Evolutionary conservation across 2,888 invertebrate species (phyloP).

Genomic region (Drosophila tanythrix): DNA sequence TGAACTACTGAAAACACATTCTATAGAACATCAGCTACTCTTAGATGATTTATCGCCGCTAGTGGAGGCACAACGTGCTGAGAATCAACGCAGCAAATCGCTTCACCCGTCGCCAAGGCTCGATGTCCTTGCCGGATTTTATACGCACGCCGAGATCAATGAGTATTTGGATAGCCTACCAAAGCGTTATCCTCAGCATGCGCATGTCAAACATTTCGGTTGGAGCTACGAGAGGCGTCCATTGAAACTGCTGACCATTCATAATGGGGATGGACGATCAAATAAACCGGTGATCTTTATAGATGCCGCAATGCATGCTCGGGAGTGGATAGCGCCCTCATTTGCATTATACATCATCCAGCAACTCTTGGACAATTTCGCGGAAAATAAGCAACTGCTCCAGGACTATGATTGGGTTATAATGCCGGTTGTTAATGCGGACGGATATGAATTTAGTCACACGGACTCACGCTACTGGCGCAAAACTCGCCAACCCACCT

Average conservation of each 20-base stretch:
- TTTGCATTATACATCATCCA: slow-evolving; percentile 87
- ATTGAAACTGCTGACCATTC: slow-evolving; percentile 87
- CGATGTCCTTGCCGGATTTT: slow-evolving; percentile 62
- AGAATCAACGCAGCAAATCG: slow-evolving; percentile 49
- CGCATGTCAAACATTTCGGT: slow-evolving; percentile 87
- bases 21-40: slow-evolving; percentile 54
- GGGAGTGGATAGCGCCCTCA: slow-evolving; percentile 88
- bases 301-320: slow-evolving; percentile 87
- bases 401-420: slow-evolving; percentile 88
- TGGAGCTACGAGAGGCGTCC: slow-evolving; percentile 87
- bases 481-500: slow-evolving; percentile 85
- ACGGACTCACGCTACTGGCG: slow-evolving; percentile 85
- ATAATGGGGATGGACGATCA: slow-evolving; percentile 84
- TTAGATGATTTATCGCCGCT: slow-evolving; percentile 60
- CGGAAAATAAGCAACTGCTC: slow-evolving; percentile 85
- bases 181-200: slow-evolving; percentile 85
- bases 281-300: slow-evolving; percentile 86
- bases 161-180: slow-evolving; percentile 85
- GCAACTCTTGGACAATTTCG: slow-evolving; percentile 86
- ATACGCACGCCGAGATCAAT: slow-evolving; percentile 84
- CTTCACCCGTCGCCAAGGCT: slow-evolving; percentile 34
- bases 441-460: slow-evolving; percentile 88
- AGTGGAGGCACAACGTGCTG: slow-evolving; percentile 54
- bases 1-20: slow-evolving; percentile 21
- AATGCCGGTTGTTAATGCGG: slow-evolving; percentile 89